Evolutionary conservation across 2,113 vertebrate species (phyloP).

Genomic region (Micronisus gabar): DNA sequence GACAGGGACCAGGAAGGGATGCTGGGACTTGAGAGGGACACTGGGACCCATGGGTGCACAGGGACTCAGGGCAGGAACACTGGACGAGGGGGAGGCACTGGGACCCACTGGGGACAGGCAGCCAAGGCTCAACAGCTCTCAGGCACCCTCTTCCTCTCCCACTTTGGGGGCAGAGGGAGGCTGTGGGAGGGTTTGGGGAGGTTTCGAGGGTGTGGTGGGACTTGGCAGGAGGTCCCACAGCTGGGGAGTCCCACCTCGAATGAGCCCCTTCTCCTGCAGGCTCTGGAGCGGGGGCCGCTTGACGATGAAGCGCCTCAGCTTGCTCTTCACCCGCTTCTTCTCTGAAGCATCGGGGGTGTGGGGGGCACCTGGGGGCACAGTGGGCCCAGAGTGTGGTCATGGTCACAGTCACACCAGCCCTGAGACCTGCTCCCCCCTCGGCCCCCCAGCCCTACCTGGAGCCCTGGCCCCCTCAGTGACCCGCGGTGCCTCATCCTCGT

Average conservation of each 20-base stretch:
- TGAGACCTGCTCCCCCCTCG: too few relatives aligned
- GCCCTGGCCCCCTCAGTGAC: neutral
- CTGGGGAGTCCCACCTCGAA: slow-evolving; percentile 78
- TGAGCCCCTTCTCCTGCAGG: slow-evolving; percentile 90
- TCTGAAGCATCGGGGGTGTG: slow-evolving; percentile 67
- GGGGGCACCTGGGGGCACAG: slow-evolving; percentile 72
- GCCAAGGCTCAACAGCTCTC: neutral
- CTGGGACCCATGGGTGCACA: too few relatives aligned
- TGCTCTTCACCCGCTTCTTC: slow-evolving; percentile 83
- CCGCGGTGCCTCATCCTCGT: slow-evolving; percentile 75
- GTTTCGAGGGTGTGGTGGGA: rapidly evolving
- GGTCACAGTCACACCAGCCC: neutral
- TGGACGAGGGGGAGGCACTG: too few relatives aligned
- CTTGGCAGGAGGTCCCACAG: too few relatives aligned
- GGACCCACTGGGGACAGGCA: neutral
- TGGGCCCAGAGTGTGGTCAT: rapidly evolving
- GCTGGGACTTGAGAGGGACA: neutral
- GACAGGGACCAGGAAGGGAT: neutral
- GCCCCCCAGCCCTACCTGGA: neutral
- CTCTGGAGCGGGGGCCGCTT: slow-evolving; percentile 86
- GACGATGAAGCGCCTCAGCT: slow-evolving; percentile 85
- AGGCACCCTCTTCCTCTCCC: neutral
- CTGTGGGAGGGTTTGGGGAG: neutral
- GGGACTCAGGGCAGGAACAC: too few relatives aligned
- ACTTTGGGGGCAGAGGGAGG: neutral